These are phyloP conservation scores for Sebastes nivosus DNA, from an alignment of 2,797 vertebrate species.

Conservation along the genomic window DNA sequence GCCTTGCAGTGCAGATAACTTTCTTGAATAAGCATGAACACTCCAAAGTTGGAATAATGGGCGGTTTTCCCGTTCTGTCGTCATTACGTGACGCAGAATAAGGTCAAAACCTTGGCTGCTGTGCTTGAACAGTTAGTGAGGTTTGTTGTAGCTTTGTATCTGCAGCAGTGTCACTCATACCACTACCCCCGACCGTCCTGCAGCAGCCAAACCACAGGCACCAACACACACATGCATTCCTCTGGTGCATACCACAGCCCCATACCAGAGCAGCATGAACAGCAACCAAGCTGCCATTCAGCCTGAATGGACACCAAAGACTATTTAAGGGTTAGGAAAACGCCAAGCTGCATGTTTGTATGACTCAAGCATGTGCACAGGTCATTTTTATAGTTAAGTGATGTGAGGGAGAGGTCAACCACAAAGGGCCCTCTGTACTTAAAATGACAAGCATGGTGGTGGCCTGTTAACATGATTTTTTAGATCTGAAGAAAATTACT, in stretches of 20 bases:
- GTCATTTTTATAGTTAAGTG: not conserved
- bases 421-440: not conserved
- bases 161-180: constrained; percentile 5
- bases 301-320: not conserved
- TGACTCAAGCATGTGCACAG: not conserved
- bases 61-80: not conserved
- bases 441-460: not conserved
- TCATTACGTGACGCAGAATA: not conserved
- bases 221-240: constrained; percentile 60
- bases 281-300: constrained; percentile 13
- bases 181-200: constrained; percentile 26
- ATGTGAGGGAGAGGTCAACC: not conserved
- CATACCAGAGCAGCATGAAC: constrained; percentile 41
- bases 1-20: not conserved
- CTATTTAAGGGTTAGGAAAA: constrained; percentile 2
- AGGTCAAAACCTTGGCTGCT: not conserved
- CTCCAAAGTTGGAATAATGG: not conserved
- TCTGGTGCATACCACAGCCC: constrained; percentile 54
- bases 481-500: not conserved
- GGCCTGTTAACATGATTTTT: not conserved
- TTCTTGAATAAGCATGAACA: not conserved
- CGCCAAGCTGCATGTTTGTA: not conserved
- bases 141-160: not conserved
- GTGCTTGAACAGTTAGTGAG: not conserved
- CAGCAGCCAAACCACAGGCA: constrained; percentile 65